phyloP scores from a whole-genome alignment of 2,888 invertebrate species.

The Cephus runcator region DNA sequence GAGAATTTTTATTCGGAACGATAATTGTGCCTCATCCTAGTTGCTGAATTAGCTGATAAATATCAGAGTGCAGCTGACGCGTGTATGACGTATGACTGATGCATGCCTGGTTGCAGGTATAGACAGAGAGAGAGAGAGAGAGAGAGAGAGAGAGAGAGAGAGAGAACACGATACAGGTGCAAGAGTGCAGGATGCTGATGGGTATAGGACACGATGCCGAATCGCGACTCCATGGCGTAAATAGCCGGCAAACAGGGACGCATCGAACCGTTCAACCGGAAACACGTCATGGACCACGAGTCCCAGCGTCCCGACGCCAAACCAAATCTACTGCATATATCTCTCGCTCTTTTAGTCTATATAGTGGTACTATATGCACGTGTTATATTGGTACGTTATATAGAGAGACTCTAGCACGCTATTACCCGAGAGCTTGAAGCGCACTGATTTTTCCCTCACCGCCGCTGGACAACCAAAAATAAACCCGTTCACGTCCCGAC shows the following conservation, averaged over 20 bases:
- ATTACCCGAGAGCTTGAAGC: not conserved
- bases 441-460: not conserved
- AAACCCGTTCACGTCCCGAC: not conserved
- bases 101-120: not conserved
- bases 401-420: not conserved
- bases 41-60: not conserved
- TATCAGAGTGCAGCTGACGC: not conserved
- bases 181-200: slow-evolving; percentile 2
- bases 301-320: slow-evolving; percentile 22
- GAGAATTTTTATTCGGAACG: not conserved
- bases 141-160: not conserved
- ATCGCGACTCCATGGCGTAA: slow-evolving; percentile 30
- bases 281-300: slow-evolving; percentile 47
- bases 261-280: slow-evolving; percentile 49
- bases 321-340: slow-evolving; percentile 21
- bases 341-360: not conserved
- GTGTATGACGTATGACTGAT: not conserved
- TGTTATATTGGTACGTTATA: not conserved
- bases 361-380: not conserved
- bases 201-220: slow-evolving; percentile 14
- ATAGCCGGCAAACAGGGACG: slow-evolving; percentile 48
- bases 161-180: not conserved
- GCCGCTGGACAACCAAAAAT: not conserved
- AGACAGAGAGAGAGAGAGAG: slow-evolving; percentile 3
- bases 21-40: not conserved